Evolutionary conservation across 2,797 vertebrate genomes (phyloP).

Genomic region (Heterohyrax brucei): DNA sequence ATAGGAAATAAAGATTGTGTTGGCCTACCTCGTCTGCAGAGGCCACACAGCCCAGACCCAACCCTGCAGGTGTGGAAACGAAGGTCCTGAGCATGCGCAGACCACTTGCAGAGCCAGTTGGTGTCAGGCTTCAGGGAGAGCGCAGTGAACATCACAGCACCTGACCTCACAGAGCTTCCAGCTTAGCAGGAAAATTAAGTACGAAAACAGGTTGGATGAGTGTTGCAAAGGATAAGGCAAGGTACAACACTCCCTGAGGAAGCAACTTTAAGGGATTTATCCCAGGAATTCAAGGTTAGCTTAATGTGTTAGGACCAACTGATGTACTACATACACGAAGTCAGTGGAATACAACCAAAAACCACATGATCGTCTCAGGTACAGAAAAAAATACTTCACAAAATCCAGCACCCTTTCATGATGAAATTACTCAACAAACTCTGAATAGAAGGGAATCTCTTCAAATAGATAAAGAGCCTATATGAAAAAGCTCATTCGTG

Average conservation of each 20-base stretch:
- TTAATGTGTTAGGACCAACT: background rate
- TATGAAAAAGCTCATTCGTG: no score
- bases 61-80: background rate
- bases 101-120: background rate
- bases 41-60: background rate
- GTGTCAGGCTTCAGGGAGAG: background rate
- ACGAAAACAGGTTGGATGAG: background rate
- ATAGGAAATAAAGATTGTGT: background rate
- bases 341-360: background rate
- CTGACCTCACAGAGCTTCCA: background rate
- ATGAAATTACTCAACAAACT: background rate
- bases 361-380: background rate
- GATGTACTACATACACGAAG: background rate
- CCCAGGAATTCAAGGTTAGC: background rate
- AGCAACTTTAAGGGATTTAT: background rate
- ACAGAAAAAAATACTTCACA: background rate
- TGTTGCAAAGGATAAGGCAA: background rate
- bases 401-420: background rate
- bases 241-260: background rate
- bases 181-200: background rate
- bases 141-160: background rate
- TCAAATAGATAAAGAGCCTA: no score
- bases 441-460: background rate
- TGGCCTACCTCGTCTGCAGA: rapidly evolving
- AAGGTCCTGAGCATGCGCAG: background rate